Evolutionary conservation across 2,888 invertebrate genomes (phyloP).

Genomic region (Lepetodrilus schrolli): DNA sequence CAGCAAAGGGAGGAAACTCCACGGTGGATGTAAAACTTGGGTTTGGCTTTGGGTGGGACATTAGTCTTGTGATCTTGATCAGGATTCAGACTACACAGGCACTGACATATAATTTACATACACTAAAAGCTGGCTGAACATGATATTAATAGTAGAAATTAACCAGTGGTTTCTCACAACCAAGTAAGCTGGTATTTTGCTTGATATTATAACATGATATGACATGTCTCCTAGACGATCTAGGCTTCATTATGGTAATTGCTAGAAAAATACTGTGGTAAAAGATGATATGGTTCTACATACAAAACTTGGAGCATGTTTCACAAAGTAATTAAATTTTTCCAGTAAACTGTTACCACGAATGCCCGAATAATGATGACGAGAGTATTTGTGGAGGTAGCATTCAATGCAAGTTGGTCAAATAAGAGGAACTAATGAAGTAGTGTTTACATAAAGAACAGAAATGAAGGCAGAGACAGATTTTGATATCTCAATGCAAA

Average conservation of each 20-base stretch:
- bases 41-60: constrained; percentile 16
- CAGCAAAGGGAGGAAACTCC: neutral
- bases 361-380: too few species aligned
- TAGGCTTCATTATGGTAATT: constrained; percentile 8
- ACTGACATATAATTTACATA: constrained; percentile 2
- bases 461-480: neutral
- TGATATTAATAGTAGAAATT: neutral
- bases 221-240: too few species aligned
- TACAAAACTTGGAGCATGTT: neutral
- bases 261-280: constrained; percentile 24
- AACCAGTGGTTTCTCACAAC: neutral
- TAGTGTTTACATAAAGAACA: too few species aligned
- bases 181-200: neutral
- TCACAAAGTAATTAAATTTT: too few species aligned
- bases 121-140: neutral
- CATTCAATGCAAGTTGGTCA: too few species aligned
- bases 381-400: too few species aligned
- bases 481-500: neutral
- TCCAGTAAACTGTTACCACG: too few species aligned
- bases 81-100: neutral
- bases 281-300: constrained; percentile 7
- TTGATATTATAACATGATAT: too few species aligned
- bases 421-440: too few species aligned
- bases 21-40: constrained; percentile 16
- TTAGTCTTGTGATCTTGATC: constrained; percentile 9